Evolutionary conservation across 2,797 vertebrate species (phyloP).

Genomic region (Alcedo quadribrachys): DNA sequence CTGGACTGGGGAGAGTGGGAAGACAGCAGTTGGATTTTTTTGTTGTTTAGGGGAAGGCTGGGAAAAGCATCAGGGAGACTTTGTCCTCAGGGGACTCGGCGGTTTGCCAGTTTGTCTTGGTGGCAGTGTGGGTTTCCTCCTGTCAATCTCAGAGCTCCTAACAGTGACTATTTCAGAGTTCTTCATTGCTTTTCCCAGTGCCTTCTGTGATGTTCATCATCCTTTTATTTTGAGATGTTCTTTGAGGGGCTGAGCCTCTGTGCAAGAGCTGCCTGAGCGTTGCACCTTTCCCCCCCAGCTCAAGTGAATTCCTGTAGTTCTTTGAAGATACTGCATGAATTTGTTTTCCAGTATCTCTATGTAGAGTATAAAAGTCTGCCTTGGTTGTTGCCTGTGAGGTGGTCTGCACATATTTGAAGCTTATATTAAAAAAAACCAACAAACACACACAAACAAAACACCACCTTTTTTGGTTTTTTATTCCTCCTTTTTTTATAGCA

Average conservation of each 20-base stretch:
- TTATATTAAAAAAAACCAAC: not conserved
- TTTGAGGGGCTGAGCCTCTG: not conserved
- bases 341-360: conserved; percentile 33
- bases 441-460: not conserved
- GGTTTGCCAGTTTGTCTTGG: not conserved
- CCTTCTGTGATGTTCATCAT: not conserved
- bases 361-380: not conserved
- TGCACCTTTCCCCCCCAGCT: not conserved
- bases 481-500: not conserved
- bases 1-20: not conserved
- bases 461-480: not conserved
- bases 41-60: not conserved
- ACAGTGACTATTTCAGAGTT: not conserved
- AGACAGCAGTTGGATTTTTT: not conserved
- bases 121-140: not conserved
- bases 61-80: not conserved
- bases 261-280: not conserved
- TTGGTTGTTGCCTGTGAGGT: conserved; percentile 19
- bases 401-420: not conserved
- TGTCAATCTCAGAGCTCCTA: not conserved
- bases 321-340: not conserved
- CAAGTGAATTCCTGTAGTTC: not conserved
- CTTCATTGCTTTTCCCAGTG: not conserved
- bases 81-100: not conserved
- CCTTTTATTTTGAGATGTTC: not conserved